Conservation (phyloP, 1,140 invertebrate genomes). For the Oncopodura yosiiana region DNA sequence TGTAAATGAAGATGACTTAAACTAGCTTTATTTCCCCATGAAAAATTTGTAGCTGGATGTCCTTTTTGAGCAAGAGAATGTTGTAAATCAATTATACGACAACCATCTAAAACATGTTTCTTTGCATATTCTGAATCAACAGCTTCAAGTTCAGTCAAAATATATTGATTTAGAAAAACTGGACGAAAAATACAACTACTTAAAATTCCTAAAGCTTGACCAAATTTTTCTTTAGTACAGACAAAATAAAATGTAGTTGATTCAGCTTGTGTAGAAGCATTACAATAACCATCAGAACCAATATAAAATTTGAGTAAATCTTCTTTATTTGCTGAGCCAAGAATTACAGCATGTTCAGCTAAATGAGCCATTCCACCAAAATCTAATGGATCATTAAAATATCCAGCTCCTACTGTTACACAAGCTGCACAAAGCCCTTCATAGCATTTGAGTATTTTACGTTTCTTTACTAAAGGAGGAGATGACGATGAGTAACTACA, state of each 20-base stretch:
- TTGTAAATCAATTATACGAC: not conserved
- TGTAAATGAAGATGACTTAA: not conserved
- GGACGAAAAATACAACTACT: not conserved
- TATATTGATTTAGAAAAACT: not conserved
- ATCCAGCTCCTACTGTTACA: slow-evolving; percentile 5
- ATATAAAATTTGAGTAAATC: not conserved
- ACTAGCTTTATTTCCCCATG: not conserved
- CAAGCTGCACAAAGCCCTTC: too few relatives aligned
- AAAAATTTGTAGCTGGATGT: slow-evolving; percentile 1
- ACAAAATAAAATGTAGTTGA: slow-evolving; percentile 7
- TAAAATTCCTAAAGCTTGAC: not conserved
- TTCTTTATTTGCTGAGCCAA: slow-evolving; percentile 5
- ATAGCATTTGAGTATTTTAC: too few relatives aligned
- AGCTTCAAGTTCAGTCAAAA: not conserved
- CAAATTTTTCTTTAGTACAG: too few relatives aligned
- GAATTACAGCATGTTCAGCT: slow-evolving; percentile 7
- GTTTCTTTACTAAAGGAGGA: too few relatives aligned
- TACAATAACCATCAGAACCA: not conserved
- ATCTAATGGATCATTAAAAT: slow-evolving; percentile 3
- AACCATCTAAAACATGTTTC: not conserved
- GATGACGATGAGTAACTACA: too few relatives aligned
- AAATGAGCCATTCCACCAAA: slow-evolving; percentile 11
- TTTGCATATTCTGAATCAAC: slow-evolving; percentile 9
- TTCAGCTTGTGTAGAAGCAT: too few relatives aligned
- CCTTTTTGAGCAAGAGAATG: not conserved